These are phyloP conservation scores for Pyrocephalus nanus DNA, from an alignment of 2,797 vertebrate species.

Conservation along the genomic window DNA sequence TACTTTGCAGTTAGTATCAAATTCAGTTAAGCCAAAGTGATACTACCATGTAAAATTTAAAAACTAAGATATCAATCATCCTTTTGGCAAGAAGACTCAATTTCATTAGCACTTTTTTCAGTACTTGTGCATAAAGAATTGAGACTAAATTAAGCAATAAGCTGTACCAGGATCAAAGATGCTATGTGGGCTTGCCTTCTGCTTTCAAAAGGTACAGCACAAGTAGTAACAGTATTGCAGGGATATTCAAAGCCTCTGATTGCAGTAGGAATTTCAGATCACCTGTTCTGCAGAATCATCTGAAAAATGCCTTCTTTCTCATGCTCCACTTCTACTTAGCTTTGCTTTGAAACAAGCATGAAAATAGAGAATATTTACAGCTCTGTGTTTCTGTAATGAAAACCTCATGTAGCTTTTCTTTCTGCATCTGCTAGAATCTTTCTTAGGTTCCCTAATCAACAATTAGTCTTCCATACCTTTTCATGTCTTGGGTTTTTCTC, in stretches of 20 bases:
- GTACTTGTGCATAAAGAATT: background rate
- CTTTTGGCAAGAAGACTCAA: background rate
- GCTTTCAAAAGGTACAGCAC: background rate
- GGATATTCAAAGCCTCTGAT: background rate
- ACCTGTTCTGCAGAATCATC: background rate
- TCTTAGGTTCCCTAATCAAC: background rate
- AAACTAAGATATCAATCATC: background rate
- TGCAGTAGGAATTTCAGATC: background rate
- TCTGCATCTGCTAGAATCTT: background rate
- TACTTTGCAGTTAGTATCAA: background rate
- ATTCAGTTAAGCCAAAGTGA: background rate
- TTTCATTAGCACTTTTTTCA: background rate
- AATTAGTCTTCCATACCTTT: background rate
- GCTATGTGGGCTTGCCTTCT: background rate
- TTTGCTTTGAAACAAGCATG: background rate
- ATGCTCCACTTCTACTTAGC: background rate
- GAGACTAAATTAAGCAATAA: background rate
- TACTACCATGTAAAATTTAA: background rate
- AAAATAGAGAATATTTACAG: background rate
- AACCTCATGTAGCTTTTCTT: background rate
- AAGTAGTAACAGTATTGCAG: background rate
- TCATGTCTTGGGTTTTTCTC: background rate
- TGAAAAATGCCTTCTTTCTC: background rate
- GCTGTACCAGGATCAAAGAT: background rate
- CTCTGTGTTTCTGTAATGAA: background rate